Conservation (phyloP, 37 sponge, comb jelly and placozoan genomes). For the Chondrilla cf. caribensis region DNA sequence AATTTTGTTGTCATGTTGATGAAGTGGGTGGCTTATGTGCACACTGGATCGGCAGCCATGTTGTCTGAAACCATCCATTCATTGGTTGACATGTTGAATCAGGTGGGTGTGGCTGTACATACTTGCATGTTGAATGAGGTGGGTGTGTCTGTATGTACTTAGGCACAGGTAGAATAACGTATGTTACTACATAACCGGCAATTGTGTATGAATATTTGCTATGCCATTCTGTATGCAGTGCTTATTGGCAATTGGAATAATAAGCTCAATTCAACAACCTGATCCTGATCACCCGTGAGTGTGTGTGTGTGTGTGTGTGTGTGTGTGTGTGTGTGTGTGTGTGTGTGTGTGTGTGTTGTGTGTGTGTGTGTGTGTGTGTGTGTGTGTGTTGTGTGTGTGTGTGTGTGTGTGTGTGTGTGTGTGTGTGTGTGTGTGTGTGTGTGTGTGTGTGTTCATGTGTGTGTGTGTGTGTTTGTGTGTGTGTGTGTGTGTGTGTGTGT, state of each 20-base stretch:
- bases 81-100: slow-evolving; percentile 91
- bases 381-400: slow-evolving; percentile 14
- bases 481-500: not conserved
- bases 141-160: too few species aligned
- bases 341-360: slow-evolving; percentile 13
- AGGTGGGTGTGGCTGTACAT: slow-evolving; percentile 62
- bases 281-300: slow-evolving; percentile 95
- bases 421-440: slow-evolving; percentile 18
- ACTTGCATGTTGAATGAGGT: too few species aligned
- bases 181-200: too few species aligned
- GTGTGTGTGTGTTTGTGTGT: not conserved
- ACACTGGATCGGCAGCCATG: slow-evolving; percentile 95
- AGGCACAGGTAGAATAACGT: too few species aligned
- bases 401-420: slow-evolving; percentile 10
- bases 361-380: not conserved
- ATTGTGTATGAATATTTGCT: not conserved
- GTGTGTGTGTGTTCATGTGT: slow-evolving; percentile 18
- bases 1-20: slow-evolving; percentile 76
- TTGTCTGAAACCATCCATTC: slow-evolving; percentile 96
- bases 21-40: slow-evolving; percentile 82
- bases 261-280: slow-evolving; percentile 86
- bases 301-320: slow-evolving; percentile 6
- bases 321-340: slow-evolving; percentile 17
- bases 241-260: slow-evolving; percentile 88
- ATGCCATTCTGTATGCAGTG: slow-evolving; percentile 41